Evolutionary conservation across 2,888 invertebrate species (phyloP).

Genomic region (Cheilosia variabilis): DNA sequence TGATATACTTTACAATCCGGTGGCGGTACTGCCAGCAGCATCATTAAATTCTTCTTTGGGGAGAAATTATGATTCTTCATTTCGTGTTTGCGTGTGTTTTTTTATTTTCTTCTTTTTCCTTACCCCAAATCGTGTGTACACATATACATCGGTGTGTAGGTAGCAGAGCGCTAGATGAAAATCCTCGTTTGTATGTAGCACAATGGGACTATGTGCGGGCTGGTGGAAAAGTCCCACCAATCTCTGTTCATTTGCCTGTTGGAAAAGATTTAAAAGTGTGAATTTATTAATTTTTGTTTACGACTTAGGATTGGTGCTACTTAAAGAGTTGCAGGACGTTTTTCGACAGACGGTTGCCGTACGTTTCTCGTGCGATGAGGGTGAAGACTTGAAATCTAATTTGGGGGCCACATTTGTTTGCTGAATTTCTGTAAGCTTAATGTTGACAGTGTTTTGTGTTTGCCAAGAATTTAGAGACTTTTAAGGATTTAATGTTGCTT

Average conservation of each 20-base stretch:
- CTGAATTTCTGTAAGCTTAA: constrained; percentile 38
- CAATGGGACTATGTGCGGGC: constrained; percentile 30
- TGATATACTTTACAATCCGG: constrained; percentile 70
- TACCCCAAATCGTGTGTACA: not conserved
- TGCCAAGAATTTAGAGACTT: constrained; percentile 6
- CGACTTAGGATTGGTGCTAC: constrained; percentile 27
- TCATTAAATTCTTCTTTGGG: constrained; percentile 69
- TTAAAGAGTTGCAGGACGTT: constrained; percentile 27
- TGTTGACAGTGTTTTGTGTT: constrained; percentile 29
- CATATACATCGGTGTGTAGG: constrained; percentile 8
- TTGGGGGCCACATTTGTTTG: constrained; percentile 58
- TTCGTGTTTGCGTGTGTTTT: not conserved
- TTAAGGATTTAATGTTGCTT: constrained; percentile 10
- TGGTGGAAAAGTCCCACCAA: constrained; percentile 16
- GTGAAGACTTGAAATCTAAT: constrained; percentile 37
- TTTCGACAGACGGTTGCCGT: not conserved
- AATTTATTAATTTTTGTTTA: constrained; percentile 75
- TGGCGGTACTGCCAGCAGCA: constrained; percentile 60
- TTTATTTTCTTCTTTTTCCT: not conserved
- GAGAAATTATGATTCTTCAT: constrained; percentile 58
- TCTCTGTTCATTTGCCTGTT: constrained; percentile 51
- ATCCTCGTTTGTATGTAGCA: constrained; percentile 33
- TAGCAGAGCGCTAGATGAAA: constrained; percentile 47
- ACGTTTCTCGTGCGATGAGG: not conserved
- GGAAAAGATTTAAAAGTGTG: constrained; percentile 72